Conservation (phyloP, 2,113 vertebrate species). For the Steatornis caripensis region DNA sequence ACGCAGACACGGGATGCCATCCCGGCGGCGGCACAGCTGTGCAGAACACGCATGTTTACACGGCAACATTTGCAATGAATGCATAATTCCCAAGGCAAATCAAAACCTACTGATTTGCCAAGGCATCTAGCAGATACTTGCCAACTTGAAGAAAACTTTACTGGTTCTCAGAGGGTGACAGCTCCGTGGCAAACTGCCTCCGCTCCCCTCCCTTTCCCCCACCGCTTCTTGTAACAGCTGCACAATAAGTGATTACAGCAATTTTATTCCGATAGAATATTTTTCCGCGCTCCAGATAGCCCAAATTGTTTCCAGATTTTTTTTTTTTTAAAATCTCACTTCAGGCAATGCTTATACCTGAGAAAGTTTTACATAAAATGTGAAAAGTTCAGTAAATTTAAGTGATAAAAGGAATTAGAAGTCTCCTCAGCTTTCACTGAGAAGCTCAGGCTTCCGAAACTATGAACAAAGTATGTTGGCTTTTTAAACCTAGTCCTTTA, state of each 20-base stretch:
- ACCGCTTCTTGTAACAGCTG: neutral
- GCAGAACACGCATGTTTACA: neutral
- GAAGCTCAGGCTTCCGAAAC: neutral
- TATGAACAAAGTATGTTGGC: neutral
- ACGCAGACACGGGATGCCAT: neutral
- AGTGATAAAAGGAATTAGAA: neutral
- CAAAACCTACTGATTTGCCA: neutral
- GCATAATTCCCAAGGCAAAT: neutral
- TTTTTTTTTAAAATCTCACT: neutral
- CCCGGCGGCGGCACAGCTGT: neutral
- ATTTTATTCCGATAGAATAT: neutral
- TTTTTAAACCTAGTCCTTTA: neutral
- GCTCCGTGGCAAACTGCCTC: neutral
- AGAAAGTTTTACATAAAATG: neutral
- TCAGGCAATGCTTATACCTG: neutral
- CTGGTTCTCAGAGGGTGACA: neutral
- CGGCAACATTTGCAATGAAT: fast-evolving
- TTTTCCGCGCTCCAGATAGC: neutral
- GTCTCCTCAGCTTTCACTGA: neutral
- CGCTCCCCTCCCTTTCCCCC: neutral
- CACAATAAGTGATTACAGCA: neutral
- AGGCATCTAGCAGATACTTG: neutral
- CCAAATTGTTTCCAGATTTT: neutral
- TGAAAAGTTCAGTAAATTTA: neutral
- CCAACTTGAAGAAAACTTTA: neutral